Conservation (phyloP, 2,797 vertebrate species). For the Micromesistius poutassou region DNA sequence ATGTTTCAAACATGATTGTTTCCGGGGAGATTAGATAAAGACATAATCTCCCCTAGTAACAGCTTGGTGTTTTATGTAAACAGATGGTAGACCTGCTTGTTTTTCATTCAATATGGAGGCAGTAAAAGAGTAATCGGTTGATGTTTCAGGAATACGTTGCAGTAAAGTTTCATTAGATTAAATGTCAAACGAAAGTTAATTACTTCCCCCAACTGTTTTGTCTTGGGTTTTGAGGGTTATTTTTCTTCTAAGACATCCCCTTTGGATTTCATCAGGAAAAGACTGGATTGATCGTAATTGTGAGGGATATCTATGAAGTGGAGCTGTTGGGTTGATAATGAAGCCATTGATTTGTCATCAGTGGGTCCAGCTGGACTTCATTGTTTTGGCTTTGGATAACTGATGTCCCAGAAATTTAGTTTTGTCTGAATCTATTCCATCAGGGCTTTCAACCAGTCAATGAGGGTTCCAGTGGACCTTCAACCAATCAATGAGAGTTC, state of each 20-base stretch:
- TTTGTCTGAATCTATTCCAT: conserved; percentile 42
- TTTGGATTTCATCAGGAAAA: not conserved
- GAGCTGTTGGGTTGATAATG: conserved; percentile 64
- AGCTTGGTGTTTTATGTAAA: not conserved
- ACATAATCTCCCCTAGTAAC: not conserved
- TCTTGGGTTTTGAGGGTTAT: not conserved
- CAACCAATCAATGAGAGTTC: not conserved
- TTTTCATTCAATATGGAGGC: not conserved
- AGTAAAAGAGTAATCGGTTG: not conserved
- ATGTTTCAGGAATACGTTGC: not conserved
- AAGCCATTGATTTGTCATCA: conserved; percentile 63
- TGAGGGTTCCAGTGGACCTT: not conserved
- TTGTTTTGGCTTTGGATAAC: conserved; percentile 55
- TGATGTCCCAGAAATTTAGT: conserved; percentile 48
- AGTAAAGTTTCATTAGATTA: conserved; percentile 18
- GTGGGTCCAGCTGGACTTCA: conserved; percentile 50
- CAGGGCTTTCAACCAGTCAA: conserved; percentile 36
- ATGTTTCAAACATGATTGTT: not conserved
- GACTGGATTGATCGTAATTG: conserved; percentile 24
- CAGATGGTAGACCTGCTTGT: not conserved
- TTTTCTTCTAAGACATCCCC: too few species aligned
- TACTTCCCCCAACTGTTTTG: conserved; percentile 14
- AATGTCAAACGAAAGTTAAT: conserved; percentile 20
- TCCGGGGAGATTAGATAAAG: not conserved
- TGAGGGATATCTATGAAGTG: conserved; percentile 26